These are phyloP conservation scores for Morinoia aosen DNA, from an alignment of 2,888 invertebrate species.

Conservation along the genomic window DNA sequence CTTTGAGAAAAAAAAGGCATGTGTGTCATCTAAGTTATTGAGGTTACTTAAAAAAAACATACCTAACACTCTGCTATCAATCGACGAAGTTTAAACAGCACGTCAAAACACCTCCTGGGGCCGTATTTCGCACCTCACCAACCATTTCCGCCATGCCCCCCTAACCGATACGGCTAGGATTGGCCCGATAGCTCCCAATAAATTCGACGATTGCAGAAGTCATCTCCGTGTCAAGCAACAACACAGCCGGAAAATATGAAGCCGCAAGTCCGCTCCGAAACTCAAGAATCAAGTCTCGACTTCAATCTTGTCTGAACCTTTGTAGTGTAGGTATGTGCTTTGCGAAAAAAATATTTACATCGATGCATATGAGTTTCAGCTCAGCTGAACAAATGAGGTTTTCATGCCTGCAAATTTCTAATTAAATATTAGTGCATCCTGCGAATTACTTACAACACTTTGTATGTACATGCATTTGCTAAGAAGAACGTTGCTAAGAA, in stretches of 20 bases:
- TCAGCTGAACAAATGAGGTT: background rate
- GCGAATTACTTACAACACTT: too few species aligned
- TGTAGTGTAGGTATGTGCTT: background rate
- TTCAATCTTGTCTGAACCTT: background rate
- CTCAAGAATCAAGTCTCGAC: slow-evolving; percentile 3
- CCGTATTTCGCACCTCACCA: slow-evolving; percentile 35
- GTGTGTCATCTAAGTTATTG: background rate
- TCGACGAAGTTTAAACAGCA: background rate
- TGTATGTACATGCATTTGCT: too few species aligned
- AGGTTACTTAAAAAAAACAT: background rate
- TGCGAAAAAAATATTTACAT: background rate
- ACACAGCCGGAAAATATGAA: slow-evolving; percentile 24
- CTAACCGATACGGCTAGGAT: slow-evolving; percentile 39
- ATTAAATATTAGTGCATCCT: background rate
- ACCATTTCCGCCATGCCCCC: slow-evolving; percentile 35
- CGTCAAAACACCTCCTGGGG: background rate
- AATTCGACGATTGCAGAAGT: slow-evolving; percentile 47
- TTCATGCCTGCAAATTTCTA: background rate
- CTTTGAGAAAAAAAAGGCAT: background rate
- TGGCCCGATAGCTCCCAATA: slow-evolving; percentile 48
- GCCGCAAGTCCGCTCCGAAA: background rate
- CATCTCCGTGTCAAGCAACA: background rate
- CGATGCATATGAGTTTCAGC: background rate
- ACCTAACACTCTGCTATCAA: background rate
- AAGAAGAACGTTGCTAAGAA: too few species aligned